Percentiles rank a stretch among this genome's conserved stretches.
Conservation (phyloP, 2,888 invertebrate genomes). For the Tinea trinotella region DNA sequence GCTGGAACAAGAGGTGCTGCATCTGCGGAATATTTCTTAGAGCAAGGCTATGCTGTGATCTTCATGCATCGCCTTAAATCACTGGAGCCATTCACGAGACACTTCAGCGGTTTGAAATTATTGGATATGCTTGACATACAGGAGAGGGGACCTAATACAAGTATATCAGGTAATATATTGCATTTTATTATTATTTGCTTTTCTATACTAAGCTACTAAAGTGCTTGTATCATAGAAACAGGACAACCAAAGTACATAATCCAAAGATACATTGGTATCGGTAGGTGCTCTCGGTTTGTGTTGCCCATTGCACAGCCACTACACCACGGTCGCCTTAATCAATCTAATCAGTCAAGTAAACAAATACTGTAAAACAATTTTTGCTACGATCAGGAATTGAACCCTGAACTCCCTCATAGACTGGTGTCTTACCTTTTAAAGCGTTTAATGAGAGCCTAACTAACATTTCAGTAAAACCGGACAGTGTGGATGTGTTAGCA, state of each 20-base stretch:
- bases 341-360: too few species aligned
- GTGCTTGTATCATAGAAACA: too few species aligned
- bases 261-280: too few species aligned
- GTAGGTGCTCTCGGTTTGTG: too few species aligned
- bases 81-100: constrained; percentile 91
- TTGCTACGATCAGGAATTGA: too few species aligned
- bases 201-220: too few species aligned
- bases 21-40: constrained; percentile 96
- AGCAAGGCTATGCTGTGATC: constrained; percentile 87
- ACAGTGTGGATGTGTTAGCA: constrained; percentile 80
- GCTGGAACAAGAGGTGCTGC: constrained; percentile 95
- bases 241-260: too few species aligned
- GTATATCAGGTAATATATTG: constrained; percentile 70
- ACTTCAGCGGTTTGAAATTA: constrained; percentile 84
- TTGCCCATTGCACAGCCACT: too few species aligned
- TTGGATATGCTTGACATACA: constrained; percentile 83
- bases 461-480: constrained; percentile 83
- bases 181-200: background rate
- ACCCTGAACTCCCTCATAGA: background rate
- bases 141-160: constrained; percentile 75
- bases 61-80: constrained; percentile 94
- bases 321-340: too few species aligned
- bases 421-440: constrained; percentile 4
- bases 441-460: too few species aligned
- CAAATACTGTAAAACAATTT: too few species aligned